Conservation (phyloP, 2,797 vertebrate species). For the Trichosurus vulpecula region DNA sequence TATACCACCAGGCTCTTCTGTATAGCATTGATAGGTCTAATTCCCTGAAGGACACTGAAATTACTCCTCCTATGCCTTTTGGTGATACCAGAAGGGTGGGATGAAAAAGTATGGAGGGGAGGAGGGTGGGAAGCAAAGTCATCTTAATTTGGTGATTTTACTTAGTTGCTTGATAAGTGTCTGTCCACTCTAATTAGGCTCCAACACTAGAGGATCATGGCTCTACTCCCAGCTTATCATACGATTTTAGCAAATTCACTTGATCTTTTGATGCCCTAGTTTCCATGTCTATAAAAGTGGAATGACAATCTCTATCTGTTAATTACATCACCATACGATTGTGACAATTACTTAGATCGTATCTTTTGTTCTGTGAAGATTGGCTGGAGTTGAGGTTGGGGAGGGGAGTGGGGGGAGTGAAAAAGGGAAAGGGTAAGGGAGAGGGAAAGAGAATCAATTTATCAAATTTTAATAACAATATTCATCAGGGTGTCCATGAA, state of each 20-base stretch:
- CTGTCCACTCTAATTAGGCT: background rate
- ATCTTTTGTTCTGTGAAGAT: background rate
- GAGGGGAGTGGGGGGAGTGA: background rate
- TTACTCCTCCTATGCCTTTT: background rate
- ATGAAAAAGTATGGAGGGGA: conserved; percentile 9
- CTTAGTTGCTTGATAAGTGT: conserved; percentile 37
- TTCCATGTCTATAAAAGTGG: conserved; percentile 43
- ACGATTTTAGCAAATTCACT: conserved; percentile 26
- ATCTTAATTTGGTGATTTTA: conserved; percentile 34
- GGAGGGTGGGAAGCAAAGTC: background rate
- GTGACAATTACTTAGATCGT: conserved; percentile 39
- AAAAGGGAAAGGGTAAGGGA: conserved; percentile 25
- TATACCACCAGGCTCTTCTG: background rate
- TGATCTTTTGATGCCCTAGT: conserved; percentile 18
- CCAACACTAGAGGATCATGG: conserved; percentile 15
- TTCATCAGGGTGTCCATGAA: conserved; percentile 22
- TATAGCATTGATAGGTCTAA: background rate
- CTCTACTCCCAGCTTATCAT: conserved; percentile 16
- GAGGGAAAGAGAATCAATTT: background rate
- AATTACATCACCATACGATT: background rate
- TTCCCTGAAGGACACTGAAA: background rate
- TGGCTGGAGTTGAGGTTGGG: background rate
- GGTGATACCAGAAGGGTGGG: background rate
- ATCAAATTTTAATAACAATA: conserved; percentile 1
- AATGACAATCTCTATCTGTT: background rate